Evolutionary conservation across 2,113 vertebrate genomes (phyloP), one percentile per base, ranked within the genome.

Genomic region (Podilymbus podiceps): DNA sequence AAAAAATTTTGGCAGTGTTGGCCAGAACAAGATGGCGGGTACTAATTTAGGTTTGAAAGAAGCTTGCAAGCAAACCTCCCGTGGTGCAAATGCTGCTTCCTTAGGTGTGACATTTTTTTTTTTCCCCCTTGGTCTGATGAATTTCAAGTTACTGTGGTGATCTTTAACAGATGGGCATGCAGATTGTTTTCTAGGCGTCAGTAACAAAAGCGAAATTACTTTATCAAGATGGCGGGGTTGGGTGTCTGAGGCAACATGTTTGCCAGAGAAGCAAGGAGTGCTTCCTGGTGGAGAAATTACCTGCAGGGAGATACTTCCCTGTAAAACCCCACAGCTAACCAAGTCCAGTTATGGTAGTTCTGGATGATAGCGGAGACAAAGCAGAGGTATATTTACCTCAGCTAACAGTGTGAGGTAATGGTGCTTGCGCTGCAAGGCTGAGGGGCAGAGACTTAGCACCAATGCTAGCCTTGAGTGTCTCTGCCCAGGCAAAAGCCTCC

Each of bases 311-410:
- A 38, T 5, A 38, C 12, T 19, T 68, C 46, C 24, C 15, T 5
- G 9, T 35, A 6, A 79, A 86, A 63, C 46, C 31, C 21, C 5
- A 1, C 11, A 55, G 55, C 68, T 64, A 27, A 24, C 18, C 0
- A 1, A n/a, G 47, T 30, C 38, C 15, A 35, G 40, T 6, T 18
- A 1, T 0, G 0, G 4, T 6, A 19, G 15, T 35, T 76, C 33
- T 15, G 0, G 44, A 19, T 11, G 8, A 16, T 24, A 47, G 71
- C 11, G 55, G 53, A 74, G 59, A 16, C 42, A 35, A 49, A 66
- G 55, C 42, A 84, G n/a, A 31, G 46, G 18, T 1, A 0, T 40
- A 0, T 40, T 35, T 6, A 15, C 8, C 46, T 52, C 67, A 2
- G 3, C 67, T 38, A 5, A 8, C 24, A 33, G 19, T 31, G 16